These are phyloP conservation scores for Tachyglossus aculeatus DNA, from an alignment of 2,797 vertebrate species.

Conservation along the genomic window DNA sequence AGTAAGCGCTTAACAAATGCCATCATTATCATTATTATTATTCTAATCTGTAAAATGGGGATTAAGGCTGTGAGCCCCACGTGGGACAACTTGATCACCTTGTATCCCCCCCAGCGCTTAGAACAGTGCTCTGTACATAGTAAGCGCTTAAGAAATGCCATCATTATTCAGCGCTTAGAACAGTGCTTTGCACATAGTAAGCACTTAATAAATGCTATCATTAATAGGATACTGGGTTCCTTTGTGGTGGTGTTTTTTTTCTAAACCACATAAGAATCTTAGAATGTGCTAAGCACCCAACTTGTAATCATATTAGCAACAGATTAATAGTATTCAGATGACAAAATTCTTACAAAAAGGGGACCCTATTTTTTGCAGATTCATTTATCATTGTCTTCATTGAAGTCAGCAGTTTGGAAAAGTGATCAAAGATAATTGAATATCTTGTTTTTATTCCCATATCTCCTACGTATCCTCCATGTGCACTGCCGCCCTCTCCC, in stretches of 20 bases:
- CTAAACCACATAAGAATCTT: constrained; percentile 43
- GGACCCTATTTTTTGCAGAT: constrained; percentile 38
- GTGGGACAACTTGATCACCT: no score
- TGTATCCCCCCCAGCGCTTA: no score
- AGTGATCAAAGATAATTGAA: constrained; percentile 33
- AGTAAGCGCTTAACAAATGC: no score
- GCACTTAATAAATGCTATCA: no score
- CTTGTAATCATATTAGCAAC: constrained; percentile 56
- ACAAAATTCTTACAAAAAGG: constrained; percentile 34
- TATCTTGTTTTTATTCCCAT: neutral
- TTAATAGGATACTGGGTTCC: constrained; percentile 48
- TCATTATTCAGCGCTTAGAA: no score
- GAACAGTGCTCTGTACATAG: no score
- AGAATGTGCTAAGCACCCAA: constrained; percentile 24
- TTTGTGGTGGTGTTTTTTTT: constrained; percentile 25
- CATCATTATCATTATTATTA: no score
- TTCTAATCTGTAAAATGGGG: no score
- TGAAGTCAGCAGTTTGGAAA: constrained; percentile 35
- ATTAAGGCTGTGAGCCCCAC: no score
- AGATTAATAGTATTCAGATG: constrained; percentile 49
- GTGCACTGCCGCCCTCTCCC: constrained; percentile 17
- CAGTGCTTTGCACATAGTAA: no score
- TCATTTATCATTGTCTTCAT: constrained; percentile 49
- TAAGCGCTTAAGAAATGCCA: no score
- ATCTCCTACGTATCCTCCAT: neutral